phyloP scores from a whole-genome alignment of 2,888 invertebrate genomes.

The Graphium colonna region DNA sequence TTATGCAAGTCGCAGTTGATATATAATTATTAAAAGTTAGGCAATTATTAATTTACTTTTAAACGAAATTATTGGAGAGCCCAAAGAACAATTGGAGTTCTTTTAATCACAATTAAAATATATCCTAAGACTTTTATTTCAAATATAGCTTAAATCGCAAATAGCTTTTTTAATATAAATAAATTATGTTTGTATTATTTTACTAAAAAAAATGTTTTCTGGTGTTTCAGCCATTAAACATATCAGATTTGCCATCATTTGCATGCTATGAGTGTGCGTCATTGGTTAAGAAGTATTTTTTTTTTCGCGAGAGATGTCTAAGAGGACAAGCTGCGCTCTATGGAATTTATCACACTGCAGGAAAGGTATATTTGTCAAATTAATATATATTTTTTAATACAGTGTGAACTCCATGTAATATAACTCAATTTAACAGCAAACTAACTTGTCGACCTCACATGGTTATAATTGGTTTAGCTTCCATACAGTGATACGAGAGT shows the following conservation, averaged over 20 bases:
- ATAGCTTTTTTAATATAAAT: conserved; percentile 8
- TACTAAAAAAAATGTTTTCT: neutral
- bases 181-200: neutral
- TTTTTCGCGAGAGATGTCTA: conserved; percentile 54
- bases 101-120: no score
- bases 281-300: conserved; percentile 50
- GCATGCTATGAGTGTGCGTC: conserved; percentile 59
- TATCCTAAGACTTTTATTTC: no score
- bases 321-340: conserved; percentile 48
- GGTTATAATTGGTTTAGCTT: no score
- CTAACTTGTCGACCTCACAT: no score
- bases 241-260: conserved; percentile 44
- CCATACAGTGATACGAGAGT: no score
- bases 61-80: no score
- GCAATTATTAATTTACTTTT: no score
- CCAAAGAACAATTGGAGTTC: no score
- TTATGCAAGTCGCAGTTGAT: neutral
- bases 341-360: conserved; percentile 42
- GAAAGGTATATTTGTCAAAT: conserved; percentile 45
- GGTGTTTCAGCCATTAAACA: conserved; percentile 39
- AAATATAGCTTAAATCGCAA: no score
- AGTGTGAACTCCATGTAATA: no score
- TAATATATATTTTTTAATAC: no score
- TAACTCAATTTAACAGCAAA: no score
- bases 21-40: neutral